Base-by-base conservation (phyloP, 1,140 invertebrate species). In the Streblospio benedicti region DNA sequence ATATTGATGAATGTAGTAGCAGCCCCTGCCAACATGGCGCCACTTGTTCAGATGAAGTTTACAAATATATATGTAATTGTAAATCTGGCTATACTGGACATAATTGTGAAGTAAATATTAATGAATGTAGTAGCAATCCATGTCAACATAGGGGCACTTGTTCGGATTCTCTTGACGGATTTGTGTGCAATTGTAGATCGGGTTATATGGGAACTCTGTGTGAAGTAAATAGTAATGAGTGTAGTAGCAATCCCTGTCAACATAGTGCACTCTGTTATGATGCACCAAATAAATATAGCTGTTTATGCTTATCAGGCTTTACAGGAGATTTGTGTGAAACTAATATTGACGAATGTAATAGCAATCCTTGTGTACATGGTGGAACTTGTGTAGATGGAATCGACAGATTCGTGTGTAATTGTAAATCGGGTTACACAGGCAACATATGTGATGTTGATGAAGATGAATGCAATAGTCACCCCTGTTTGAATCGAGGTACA, bases 401-500 rank as follows among this genome's bases (percentile, higher is more conserved):
- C n/a, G 57, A 28, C 5, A 50, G 18, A 1, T 59, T 52, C 30
- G 25, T 27, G 16, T 60, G 59, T 27, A 30, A 55, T 12, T 60
- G 59, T 41, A 35, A 25, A 27, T 6, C 12, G 14, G 5, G 31
- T 2, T 51, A 53, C 57, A 33, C 45, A 1, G 57, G 57, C 16
- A 27, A 20, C 28, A 25, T 4, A 18, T 96, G 93, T 72, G 90
- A 95, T 67, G 82, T 85, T 0, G 92, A 96, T 65, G 88, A 95
- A 18, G 89, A 97, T 71, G 92, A 97, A 69, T 98, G 95, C 75
- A 79, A 83, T 5, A 81, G 79, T 23, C 83, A 85, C 59, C 91
- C 92, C 0, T 98, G 94, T 69, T 81, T 86, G 62, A 96, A 97
- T 75, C 87, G 86, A 18, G 94, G 91, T 0, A 86, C 88, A 59